Evolutionary conservation across 37 sponge, comb jelly and placozoan genomes (phyloP), one percentile per base, ranked within the genome.

Genomic region (Haliclona indistincta): DNA sequence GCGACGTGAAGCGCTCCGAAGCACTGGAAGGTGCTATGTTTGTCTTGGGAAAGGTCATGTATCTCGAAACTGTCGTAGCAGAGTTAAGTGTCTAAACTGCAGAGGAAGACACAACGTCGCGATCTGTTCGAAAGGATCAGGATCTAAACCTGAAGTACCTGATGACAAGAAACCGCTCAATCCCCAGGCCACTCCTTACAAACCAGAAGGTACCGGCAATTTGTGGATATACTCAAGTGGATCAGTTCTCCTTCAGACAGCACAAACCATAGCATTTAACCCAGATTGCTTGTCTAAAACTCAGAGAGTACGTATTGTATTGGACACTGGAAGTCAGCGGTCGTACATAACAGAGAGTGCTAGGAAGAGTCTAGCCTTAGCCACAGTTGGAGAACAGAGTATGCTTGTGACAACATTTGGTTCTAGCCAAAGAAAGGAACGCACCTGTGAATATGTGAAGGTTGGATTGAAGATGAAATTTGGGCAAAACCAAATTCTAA

Each of bases 321-420:
- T 75, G 44, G 63, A 75, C 76, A 75, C 44, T 10, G 64, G 76
- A 15, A 68, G 58, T 2, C 78, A 77, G 67, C 5, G 54, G 38
- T 77, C 78, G 3, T 77, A 52, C 36, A 36, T 67, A 30, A 79
- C 79, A 20, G 61, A 79, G 11, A 40, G 34, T 22, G 43, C 33
- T 17, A 79, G 70, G 63, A 34, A 43, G 4, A 43, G 37, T 51
- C 66, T 64, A 4, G 35, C 36, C 17, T 33, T 76, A 44, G 28
- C 32, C 3, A 2, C 66, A 51, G 37, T 28, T 1, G 54, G 54
- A 63, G 53, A 63, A 63, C 51, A 49, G 37, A 1, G 5, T 8
- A 76, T 76, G 67, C 47, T 3, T n/a, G 63, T 76, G 4, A 64
- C 28, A 35, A 64, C 77, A 2, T 76, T 76, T 63, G 77, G 77